Conservation (phyloP, 2,113 vertebrate genomes). For the Poeciliopsis turrubarensis region DNA sequence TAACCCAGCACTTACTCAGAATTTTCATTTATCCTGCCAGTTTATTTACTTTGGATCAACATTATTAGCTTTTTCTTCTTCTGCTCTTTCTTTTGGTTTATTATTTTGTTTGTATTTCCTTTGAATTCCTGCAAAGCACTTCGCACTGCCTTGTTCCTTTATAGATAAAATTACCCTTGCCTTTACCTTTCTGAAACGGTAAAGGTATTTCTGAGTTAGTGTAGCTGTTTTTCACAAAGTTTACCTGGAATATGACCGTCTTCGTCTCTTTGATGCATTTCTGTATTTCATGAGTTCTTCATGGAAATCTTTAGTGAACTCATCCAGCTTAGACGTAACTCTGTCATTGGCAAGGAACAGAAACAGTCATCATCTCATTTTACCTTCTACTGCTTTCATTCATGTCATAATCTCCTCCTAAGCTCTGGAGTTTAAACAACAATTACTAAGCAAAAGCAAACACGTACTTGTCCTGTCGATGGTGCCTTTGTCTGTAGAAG, state of each 20-base stretch:
- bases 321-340: conserved; percentile 97
- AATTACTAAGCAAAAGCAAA: not conserved
- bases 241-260: conserved; percentile 96
- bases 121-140: too few relatives aligned
- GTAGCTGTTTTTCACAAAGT: conserved; percentile 18
- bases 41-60: too few relatives aligned
- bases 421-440: too few relatives aligned
- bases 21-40: too few relatives aligned
- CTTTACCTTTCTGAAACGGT: too few relatives aligned
- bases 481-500: conserved; percentile 95
- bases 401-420: not conserved
- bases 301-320: conserved; percentile 99
- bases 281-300: conserved; percentile 99
- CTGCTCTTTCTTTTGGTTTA: too few relatives aligned
- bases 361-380: not conserved
- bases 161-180: too few relatives aligned
- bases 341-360: conserved; percentile 74
- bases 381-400: not conserved
- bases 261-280: conserved; percentile 95
- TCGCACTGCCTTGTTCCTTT: too few relatives aligned
- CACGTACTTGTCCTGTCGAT: conserved; percentile 96
- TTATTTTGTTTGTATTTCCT: too few relatives aligned
- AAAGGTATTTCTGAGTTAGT: too few relatives aligned
- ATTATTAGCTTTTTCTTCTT: too few relatives aligned
- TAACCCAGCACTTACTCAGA: too few relatives aligned